Percentiles rank a stretch among this genome's conserved stretches.
Evolutionary conservation across 2,113 vertebrate species (phyloP).

Genomic region (Poicephalus gulielmi): DNA sequence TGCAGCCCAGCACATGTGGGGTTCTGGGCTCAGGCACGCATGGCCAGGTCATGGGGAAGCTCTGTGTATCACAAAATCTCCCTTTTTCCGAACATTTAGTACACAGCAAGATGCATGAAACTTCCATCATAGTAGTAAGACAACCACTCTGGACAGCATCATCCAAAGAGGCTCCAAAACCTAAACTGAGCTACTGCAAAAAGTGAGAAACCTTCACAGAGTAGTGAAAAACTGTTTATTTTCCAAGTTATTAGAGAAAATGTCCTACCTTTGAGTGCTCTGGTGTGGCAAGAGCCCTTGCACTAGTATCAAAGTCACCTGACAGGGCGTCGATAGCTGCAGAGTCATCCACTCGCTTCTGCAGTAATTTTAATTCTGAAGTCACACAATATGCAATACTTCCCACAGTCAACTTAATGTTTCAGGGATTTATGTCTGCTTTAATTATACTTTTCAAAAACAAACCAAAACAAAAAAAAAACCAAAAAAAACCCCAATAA

Average conservation of each 20-base stretch:
- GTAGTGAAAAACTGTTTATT: background rate
- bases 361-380: background rate
- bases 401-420: background rate
- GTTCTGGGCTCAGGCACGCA: background rate
- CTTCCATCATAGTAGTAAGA: background rate
- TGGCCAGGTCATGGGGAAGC: background rate
- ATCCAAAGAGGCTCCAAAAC: background rate
- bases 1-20: background rate
- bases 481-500: too few species aligned
- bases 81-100: background rate
- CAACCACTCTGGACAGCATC: background rate
- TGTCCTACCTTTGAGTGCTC: constrained; percentile 66
- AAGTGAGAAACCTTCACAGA: background rate
- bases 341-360: constrained; percentile 56
- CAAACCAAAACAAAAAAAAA: too few species aligned
- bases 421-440: background rate
- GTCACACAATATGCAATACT: background rate
- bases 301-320: constrained; percentile 61
- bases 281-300: constrained; percentile 12
- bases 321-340: constrained; percentile 72
- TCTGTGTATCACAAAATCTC: background rate
- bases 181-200: background rate
- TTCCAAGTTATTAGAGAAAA: background rate
- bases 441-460: background rate
- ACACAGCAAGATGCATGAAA: background rate